Evolutionary conservation across 2,797 vertebrate species (phyloP), one percentile per base, ranked within the genome.

Genomic region (Anomalospiza imberbis): DNA sequence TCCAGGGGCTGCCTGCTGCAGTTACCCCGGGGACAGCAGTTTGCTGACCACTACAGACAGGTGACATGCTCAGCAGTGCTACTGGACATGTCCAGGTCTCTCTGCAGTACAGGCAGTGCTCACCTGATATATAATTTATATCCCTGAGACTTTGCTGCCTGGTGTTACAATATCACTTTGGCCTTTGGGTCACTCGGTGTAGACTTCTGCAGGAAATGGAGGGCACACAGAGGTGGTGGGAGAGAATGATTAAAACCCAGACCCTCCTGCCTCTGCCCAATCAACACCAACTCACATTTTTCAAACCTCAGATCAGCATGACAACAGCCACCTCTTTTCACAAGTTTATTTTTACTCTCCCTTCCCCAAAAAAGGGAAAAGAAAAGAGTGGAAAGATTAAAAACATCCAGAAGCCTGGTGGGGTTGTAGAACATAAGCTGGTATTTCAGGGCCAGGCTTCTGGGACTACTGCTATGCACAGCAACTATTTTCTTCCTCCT

Each of bases 111-210:
- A 87, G 81, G 53, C 78, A 84, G 71, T 15, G 63, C 81, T 50
- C 19, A 24, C 58, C 79, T 91, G 80, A 96, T 96, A 57, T 76
- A 91, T 91, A 89, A 96, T 96, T 93, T 94, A 96, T 88, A 87
- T 67, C 86, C 60, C 71, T 89, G 70, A 0, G 15, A 91, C 81
- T 85, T 70, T 40, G 11, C 61, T 72, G 89, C 72, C 91, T 66
- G 70, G 57, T 79, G 77, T 77, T 95, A 94, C 91, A 92, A 40
- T 63, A 81, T 77, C 93, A 36, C 57, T 77, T 80, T 4, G 82
- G 88, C 74, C 89, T 92, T 60, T 3, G 7, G 84, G 91, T 95
- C 96, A 70, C 84, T 76, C 45, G 2, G 38, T 9, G 48, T 10
- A 89, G 93, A 80, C 66, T 93, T 80, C 3, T 24, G 65, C 88